These are phyloP conservation scores for Hypena proboscidalis DNA, from an alignment of 2,888 invertebrate species.

Conservation along the genomic window DNA sequence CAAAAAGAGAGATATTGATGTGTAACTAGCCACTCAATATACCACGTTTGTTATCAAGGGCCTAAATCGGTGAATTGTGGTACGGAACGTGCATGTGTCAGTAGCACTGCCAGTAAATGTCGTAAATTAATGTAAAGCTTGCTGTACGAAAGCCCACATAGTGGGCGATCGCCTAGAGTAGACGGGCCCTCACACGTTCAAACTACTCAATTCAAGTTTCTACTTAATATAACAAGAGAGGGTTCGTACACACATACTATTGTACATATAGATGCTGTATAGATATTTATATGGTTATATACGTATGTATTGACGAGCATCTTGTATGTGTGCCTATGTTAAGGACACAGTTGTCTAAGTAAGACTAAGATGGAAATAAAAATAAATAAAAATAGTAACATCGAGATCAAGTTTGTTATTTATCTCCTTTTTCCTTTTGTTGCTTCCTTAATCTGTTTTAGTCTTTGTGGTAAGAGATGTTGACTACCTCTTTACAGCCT, in stretches of 20 bases:
- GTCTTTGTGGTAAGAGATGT: too few species aligned
- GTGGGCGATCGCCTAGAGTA: conserved; percentile 63
- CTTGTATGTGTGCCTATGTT: conserved; percentile 76
- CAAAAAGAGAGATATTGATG: too few species aligned
- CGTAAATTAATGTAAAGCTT: conserved; percentile 61
- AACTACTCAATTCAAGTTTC: conserved; percentile 21
- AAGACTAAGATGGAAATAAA: conserved; percentile 77
- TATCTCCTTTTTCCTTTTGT: conserved; percentile 30
- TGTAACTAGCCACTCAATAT: too few species aligned
- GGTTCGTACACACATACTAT: conserved; percentile 66
- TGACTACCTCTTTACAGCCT: too few species aligned
- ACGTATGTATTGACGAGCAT: conserved; percentile 72
- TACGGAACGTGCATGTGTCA: conserved; percentile 66
- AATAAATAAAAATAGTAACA: conserved; percentile 84
- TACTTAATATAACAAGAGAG: conserved; percentile 37
- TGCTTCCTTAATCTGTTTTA: conserved; percentile 11
- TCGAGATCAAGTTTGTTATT: conserved; percentile 66
- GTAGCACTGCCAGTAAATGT: conserved; percentile 78
- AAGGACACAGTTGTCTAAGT: conserved; percentile 75
- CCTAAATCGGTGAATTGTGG: conserved; percentile 43
- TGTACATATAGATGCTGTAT: conserved; percentile 84
- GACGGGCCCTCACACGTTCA: conserved; percentile 35
- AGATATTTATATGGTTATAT: conserved; percentile 76
- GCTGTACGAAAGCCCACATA: conserved; percentile 67
- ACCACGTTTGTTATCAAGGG: too few species aligned